phyloP scores from a whole-genome alignment of 1,140 invertebrate genomes.

The Drosophila azteca region DNA sequence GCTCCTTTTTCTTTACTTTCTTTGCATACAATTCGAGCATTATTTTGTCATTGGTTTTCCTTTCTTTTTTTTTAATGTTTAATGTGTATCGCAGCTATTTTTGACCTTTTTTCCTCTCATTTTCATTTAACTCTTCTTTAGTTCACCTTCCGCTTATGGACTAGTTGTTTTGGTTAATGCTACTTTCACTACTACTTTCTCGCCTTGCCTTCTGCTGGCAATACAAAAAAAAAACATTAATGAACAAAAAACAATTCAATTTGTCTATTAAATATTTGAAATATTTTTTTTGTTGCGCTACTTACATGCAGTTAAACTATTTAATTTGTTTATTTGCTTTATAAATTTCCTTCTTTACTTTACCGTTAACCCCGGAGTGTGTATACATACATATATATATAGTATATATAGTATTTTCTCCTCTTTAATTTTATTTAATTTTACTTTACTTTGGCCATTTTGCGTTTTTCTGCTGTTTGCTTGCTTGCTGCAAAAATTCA shows the following conservation, averaged over 20 bases:
- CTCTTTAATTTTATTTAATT: constrained; percentile 44
- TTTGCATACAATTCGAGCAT: constrained; percentile 24
- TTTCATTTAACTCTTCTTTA: constrained; percentile 34
- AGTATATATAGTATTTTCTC: constrained; percentile 3
- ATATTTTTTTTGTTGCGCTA: constrained; percentile 53
- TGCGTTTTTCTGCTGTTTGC: constrained; percentile 13
- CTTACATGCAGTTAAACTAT: constrained; percentile 69
- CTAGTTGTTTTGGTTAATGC: constrained; percentile 45
- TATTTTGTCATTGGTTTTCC: constrained; percentile 10
- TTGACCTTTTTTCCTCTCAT: constrained; percentile 71
- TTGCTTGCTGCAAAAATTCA: constrained; percentile 26
- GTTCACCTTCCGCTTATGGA: constrained; percentile 45
- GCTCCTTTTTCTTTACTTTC: constrained; percentile 7
- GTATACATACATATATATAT: not conserved
- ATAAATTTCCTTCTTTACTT: constrained; percentile 12
- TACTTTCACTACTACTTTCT: constrained; percentile 57
- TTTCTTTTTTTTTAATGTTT: constrained; percentile 53
- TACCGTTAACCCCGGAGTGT: not conserved
- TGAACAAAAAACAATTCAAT: constrained; percentile 31
- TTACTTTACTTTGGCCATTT: constrained; percentile 67
- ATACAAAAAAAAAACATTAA: constrained; percentile 30
- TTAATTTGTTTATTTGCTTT: constrained; percentile 43
- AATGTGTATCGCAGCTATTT: constrained; percentile 82
- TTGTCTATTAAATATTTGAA: constrained; percentile 45
- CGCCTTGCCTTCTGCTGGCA: constrained; percentile 32